A percentile compares a stretch with the other conserved stretches of the same genome.
Conservation (phyloP, 2,113 vertebrate genomes). For the Agelaius tricolor region DNA sequence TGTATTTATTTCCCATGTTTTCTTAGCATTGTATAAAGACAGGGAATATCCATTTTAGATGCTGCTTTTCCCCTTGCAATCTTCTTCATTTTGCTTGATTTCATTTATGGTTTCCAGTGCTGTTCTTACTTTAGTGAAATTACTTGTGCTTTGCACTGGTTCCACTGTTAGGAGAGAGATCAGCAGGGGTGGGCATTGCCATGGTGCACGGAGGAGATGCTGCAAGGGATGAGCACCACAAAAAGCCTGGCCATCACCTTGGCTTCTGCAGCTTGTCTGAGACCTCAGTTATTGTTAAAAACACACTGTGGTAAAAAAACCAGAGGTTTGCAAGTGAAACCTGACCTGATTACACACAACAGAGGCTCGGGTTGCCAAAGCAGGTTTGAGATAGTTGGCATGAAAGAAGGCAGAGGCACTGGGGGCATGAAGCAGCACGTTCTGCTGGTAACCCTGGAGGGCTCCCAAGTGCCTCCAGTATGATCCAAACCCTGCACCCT, state of each 20-base stretch:
- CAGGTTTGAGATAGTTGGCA: background rate
- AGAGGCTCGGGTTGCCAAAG: background rate
- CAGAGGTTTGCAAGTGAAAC: background rate
- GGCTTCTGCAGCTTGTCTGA: background rate
- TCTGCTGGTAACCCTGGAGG: background rate
- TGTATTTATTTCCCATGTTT: background rate
- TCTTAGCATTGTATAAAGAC: background rate
- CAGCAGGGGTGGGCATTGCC: background rate
- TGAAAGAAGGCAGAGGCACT: background rate
- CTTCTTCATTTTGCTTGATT: background rate
- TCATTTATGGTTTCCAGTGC: background rate
- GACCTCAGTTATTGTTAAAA: background rate
- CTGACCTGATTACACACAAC: background rate
- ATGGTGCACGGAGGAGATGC: background rate
- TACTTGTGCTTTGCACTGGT: background rate
- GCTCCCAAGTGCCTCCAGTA: background rate
- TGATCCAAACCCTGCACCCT: background rate
- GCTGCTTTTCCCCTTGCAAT: background rate
- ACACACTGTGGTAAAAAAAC: background rate
- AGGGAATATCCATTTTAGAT: background rate
- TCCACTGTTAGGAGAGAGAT: background rate
- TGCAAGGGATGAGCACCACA: background rate
- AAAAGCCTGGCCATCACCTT: background rate
- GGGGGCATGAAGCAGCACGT: accelerated
- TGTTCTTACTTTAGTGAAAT: background rate